Conservation (phyloP, 2,888 invertebrate genomes). For the Dione vanillae region DNA sequence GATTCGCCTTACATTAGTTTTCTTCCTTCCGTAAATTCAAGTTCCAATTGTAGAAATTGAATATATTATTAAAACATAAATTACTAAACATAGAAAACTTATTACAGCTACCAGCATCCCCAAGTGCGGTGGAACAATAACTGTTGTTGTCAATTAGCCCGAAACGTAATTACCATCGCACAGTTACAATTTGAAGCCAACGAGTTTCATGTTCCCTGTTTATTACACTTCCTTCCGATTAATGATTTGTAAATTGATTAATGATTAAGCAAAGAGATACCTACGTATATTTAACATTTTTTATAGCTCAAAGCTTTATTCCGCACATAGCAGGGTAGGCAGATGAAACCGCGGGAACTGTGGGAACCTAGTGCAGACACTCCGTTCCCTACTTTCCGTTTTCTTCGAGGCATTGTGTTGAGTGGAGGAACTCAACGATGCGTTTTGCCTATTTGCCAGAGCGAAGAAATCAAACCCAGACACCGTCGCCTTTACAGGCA, state of each 20-base stretch:
- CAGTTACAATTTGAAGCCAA: conserved; percentile 1
- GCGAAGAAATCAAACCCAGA: no score
- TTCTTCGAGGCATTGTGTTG: no score
- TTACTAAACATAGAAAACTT: not conserved
- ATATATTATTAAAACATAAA: not conserved
- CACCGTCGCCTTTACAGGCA: no score
- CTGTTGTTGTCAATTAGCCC: conserved; percentile 9
- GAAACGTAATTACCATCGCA: conserved; percentile 4
- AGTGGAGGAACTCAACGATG: no score
- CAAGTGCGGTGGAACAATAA: not conserved
- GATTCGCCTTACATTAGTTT: no score
- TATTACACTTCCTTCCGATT: conserved; percentile 1
- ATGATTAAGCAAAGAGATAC: not conserved
- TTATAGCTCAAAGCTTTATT: no score
- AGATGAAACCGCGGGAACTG: no score
- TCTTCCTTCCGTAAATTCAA: no score
- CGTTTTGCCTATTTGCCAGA: no score
- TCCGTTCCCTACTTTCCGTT: no score
- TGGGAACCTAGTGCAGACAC: no score
- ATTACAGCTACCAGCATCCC: not conserved
- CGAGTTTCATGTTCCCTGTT: conserved; percentile 5
- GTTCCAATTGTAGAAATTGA: not conserved
- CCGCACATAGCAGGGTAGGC: no score
- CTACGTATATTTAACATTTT: rapidly evolving
- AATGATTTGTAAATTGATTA: conserved; percentile 9